Conservation (phyloP, 1,140 invertebrate genomes). For the Melanaphis sacchari region DNA sequence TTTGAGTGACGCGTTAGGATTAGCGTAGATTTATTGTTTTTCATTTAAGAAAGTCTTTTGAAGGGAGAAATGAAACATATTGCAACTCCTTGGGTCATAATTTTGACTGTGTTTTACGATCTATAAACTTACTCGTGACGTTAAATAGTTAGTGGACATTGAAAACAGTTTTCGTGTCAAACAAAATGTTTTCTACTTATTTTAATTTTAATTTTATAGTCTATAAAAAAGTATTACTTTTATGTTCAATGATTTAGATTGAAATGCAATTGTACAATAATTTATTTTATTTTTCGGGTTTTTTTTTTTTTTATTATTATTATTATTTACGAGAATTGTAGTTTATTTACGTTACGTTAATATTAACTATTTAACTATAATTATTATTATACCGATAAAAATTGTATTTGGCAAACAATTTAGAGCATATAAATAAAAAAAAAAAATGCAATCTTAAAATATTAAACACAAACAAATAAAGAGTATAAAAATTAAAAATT, state of each 20-base stretch:
- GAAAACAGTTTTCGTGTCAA: neutral
- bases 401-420: neutral
- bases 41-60: neutral
- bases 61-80: neutral
- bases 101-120: neutral
- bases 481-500: neutral
- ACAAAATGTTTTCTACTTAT: neutral
- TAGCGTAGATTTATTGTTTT: neutral
- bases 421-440: neutral
- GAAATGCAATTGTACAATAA: neutral
- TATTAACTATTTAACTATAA: neutral
- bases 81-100: neutral
- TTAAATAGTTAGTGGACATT: neutral
- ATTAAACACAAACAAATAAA: neutral
- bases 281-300: neutral
- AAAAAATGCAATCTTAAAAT: neutral
- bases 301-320: too few species aligned
- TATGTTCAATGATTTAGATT: neutral
- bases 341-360: neutral
- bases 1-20: neutral
- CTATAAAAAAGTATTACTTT: neutral
- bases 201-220: neutral
- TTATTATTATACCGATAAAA: conserved; percentile 5
- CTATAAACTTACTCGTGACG: neutral
- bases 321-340: too few species aligned